Evolutionary conservation across 2,797 vertebrate species (phyloP).

Genomic region (Pangasius mekongensis): DNA sequence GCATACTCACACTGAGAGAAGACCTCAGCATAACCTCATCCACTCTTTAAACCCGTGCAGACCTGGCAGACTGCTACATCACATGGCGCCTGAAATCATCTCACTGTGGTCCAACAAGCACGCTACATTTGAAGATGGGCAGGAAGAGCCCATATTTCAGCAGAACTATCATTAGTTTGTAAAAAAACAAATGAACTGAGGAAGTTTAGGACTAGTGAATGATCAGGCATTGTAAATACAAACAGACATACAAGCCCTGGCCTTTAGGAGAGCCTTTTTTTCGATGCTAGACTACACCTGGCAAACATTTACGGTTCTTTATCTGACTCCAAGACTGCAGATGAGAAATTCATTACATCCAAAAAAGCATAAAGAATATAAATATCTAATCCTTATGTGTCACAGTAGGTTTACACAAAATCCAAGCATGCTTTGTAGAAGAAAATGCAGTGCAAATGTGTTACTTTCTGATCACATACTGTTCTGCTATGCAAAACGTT

Average conservation of each 20-base stretch:
- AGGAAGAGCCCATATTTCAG: not conserved
- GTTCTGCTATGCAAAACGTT: not conserved
- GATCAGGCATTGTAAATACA: slow-evolving; percentile 24
- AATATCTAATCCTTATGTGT: not conserved
- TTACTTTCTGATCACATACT: not conserved
- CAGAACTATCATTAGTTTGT: slow-evolving; percentile 25
- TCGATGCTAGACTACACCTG: slow-evolving; percentile 13
- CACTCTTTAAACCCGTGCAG: slow-evolving; percentile 3
- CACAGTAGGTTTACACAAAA: not conserved
- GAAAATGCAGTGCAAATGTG: not conserved
- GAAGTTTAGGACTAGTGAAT: slow-evolving; percentile 17
- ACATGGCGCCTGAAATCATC: not conserved
- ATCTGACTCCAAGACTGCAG: slow-evolving; percentile 22
- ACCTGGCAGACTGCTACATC: slow-evolving; percentile 14
- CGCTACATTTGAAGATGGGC: not conserved
- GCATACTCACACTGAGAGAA: slow-evolving; percentile 18
- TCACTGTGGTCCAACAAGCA: slow-evolving; percentile 11
- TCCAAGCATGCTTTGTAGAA: not conserved
- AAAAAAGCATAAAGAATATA: not conserved
- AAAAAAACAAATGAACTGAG: slow-evolving; percentile 21
- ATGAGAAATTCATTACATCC: not conserved
- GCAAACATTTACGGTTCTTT: slow-evolving; percentile 31
- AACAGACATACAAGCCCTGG: slow-evolving; percentile 1
- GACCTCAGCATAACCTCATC: slow-evolving; percentile 18
- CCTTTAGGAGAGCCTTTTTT: not conserved